Conservation (phyloP, 2,113 vertebrate genomes). For the Sterrhoptilus dennistouni region DNA sequence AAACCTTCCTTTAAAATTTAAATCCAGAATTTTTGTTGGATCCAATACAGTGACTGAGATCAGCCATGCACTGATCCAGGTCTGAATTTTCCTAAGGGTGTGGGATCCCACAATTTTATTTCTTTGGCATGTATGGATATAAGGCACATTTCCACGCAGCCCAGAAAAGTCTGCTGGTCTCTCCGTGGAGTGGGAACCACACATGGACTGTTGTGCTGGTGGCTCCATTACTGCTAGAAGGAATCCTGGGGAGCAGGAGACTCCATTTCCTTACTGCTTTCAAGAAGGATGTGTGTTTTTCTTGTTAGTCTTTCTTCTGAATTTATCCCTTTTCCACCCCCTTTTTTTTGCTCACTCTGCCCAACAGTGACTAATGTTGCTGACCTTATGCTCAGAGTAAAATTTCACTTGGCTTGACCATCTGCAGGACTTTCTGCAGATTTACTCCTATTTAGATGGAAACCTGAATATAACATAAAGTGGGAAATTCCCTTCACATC, state of each 20-base stretch:
- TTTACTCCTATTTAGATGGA: not conserved
- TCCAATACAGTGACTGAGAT: slow-evolving; percentile 4
- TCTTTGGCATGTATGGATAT: not conserved
- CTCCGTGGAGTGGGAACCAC: not conserved
- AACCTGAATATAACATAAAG: not conserved
- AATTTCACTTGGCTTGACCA: not conserved
- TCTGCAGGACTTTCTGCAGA: not conserved
- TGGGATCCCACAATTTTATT: not conserved
- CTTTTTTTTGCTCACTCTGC: not conserved
- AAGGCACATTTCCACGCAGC: not conserved
- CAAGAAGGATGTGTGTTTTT: not conserved
- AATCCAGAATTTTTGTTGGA: slow-evolving; percentile 30
- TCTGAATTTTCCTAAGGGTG: not conserved
- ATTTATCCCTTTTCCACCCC: not conserved
- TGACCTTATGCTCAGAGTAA: not conserved
- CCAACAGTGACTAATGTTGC: slow-evolving; percentile 37
- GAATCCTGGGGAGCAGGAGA: not conserved
- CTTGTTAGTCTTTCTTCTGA: not conserved
- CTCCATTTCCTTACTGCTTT: not conserved
- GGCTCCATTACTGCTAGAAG: not conserved
- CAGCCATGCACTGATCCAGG: not conserved
- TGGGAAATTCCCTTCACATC: not conserved
- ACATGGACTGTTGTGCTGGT: not conserved
- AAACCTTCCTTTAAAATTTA: not conserved
- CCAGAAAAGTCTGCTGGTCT: not conserved